Evolutionary conservation across 2,113 vertebrate species (phyloP).

Genomic region (Zosterops borbonicus): DNA sequence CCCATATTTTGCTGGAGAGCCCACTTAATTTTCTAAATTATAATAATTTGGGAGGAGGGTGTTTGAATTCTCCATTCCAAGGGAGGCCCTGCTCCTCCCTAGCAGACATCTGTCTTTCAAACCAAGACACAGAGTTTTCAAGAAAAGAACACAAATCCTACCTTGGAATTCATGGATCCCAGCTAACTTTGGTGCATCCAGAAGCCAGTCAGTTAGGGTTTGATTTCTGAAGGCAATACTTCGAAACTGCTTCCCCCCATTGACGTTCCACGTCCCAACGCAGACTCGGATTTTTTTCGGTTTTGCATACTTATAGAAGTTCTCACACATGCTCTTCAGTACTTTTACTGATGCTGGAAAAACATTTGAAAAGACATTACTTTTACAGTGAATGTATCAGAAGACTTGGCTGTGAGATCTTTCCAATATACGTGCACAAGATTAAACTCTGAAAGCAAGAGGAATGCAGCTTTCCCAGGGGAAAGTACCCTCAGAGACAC

Average conservation of each 20-base stretch:
- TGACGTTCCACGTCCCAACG: conserved; percentile 95
- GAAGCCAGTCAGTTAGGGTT: conserved; percentile 96
- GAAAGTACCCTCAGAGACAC: neutral
- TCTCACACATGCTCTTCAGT: conserved; percentile 95
- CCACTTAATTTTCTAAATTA: too few relatives aligned
- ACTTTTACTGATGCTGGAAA: conserved; percentile 90
- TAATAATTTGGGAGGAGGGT: too few relatives aligned
- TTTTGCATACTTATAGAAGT: conserved; percentile 89
- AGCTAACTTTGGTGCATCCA: conserved; percentile 90
- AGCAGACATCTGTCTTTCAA: too few relatives aligned
- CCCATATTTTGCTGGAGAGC: too few relatives aligned
- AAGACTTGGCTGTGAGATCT: neutral
- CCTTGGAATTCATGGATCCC: conserved; percentile 92
- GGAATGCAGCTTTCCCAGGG: neutral
- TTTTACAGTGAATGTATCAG: neutral
- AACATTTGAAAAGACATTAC: conserved; percentile 15
- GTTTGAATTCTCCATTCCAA: too few relatives aligned
- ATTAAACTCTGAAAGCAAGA: neutral
- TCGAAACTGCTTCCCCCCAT: conserved; percentile 95
- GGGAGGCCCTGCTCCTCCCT: too few relatives aligned
- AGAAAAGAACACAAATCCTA: conserved; percentile 39
- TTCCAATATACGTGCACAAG: neutral
- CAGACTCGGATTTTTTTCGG: conserved; percentile 90
- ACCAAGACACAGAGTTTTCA: neutral
- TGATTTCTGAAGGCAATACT: conserved; percentile 98